Evolutionary conservation across 2,888 invertebrate species (phyloP).

Genomic region (Philhelius pedissequus): DNA sequence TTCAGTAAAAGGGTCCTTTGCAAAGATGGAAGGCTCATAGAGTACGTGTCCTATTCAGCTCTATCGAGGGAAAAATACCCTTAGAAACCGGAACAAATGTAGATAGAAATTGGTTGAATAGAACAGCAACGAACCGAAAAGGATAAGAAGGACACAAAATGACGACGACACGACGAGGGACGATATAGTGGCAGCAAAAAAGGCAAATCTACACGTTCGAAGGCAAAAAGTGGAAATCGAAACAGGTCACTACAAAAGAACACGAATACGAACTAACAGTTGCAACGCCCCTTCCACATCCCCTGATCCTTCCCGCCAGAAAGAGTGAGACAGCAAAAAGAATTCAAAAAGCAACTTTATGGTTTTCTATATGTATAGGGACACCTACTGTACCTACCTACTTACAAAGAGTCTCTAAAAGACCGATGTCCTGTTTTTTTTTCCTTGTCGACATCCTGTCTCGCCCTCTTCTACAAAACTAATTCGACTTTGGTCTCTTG

Average conservation of each 20-base stretch:
- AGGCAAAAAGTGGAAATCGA: constrained; percentile 38
- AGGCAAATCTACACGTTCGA: constrained; percentile 25
- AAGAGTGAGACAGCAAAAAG: neutral
- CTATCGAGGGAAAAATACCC: constrained; percentile 2
- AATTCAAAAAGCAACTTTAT: neutral
- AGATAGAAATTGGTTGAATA: constrained; percentile 48
- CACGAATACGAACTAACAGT: neutral
- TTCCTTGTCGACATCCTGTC: neutral
- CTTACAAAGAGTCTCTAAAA: neutral
- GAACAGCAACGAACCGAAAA: constrained; percentile 37
- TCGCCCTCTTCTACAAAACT: constrained; percentile 10
- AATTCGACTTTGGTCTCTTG: constrained; percentile 18
- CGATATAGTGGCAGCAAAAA: constrained; percentile 11
- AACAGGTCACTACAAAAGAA: constrained; percentile 29
- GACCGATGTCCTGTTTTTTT: constrained; percentile 2
- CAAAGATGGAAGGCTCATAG: neutral
- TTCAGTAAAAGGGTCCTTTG: neutral
- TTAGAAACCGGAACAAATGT: constrained; percentile 48
- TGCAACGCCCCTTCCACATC: neutral
- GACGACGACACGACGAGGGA: neutral
- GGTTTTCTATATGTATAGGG: neutral
- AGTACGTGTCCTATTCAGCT: constrained; percentile 3
- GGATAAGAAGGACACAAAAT: neutral
- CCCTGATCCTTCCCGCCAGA: neutral
- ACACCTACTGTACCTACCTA: neutral